phyloP scores from a whole-genome alignment of 2,113 vertebrate species.

The Rutilus rutilus region DNA sequence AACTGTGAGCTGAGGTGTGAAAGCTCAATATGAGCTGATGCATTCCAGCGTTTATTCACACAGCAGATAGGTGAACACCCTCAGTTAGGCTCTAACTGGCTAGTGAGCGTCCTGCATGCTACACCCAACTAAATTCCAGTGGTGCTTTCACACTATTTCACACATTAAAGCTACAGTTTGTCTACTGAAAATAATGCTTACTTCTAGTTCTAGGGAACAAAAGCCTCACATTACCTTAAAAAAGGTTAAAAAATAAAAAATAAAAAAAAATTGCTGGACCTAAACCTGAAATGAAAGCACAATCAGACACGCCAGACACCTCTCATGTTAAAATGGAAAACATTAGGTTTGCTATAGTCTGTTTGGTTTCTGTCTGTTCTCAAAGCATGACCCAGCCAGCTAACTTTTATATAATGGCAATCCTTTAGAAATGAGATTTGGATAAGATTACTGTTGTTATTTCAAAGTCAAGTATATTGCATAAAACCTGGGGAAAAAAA shows the following conservation, averaged over 20 bases:
- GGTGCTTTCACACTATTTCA: neutral
- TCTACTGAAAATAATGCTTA: neutral
- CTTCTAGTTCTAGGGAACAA: neutral
- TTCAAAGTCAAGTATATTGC: conserved; percentile 16
- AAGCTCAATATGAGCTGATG: conserved; percentile 38
- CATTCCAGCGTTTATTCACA: conserved; percentile 26
- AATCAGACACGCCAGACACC: neutral
- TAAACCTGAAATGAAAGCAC: neutral
- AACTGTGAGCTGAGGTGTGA: conserved; percentile 30
- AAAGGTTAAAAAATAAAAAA: neutral
- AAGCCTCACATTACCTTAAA: neutral
- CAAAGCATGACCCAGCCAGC: neutral
- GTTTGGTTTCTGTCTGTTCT: conserved; percentile 22
- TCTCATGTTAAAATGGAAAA: conserved; percentile 7
- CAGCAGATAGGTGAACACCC: neutral
- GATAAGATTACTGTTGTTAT: conserved; percentile 19
- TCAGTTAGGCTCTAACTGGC: neutral
- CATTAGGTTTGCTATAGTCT: neutral
- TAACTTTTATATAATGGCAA: neutral
- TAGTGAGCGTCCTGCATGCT: neutral
- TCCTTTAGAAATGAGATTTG: conserved; percentile 10
- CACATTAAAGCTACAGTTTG: neutral
- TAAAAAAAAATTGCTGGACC: neutral
- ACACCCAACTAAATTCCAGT: neutral
- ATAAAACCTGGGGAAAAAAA: neutral